These are phyloP conservation scores for Theretra japonica DNA, from an alignment of 2,888 invertebrate genomes.

Conservation along the genomic window DNA sequence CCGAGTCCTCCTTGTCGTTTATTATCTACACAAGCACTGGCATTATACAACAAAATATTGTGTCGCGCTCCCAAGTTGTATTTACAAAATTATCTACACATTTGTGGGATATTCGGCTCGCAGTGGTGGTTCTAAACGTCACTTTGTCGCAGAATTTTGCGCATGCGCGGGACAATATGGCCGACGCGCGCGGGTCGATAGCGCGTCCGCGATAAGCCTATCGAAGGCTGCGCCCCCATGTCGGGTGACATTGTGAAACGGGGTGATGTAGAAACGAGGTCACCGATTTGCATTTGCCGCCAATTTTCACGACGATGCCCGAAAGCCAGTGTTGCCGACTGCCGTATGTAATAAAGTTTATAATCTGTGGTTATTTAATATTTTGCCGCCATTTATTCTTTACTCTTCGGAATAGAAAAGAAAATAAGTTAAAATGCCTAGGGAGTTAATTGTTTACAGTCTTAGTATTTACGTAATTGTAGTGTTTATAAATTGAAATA, in stretches of 20 bases:
- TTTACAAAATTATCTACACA: conserved; percentile 73
- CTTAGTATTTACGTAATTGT: conserved; percentile 32
- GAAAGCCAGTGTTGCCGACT: conserved; percentile 36
- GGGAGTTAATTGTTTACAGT: too few species aligned
- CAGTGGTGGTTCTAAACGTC: conserved; percentile 71
- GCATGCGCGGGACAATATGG: conserved; percentile 67
- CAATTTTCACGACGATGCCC: conserved; percentile 59
- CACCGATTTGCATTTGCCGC: conserved; percentile 72
- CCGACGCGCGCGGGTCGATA: conserved; percentile 68
- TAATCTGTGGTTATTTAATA: neutral
- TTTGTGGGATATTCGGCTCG: conserved; percentile 58
- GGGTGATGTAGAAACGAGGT: conserved; percentile 77
- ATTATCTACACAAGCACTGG: conserved; percentile 16
- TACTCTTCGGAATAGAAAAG: neutral
- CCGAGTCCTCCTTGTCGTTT: neutral
- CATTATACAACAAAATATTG: conserved; percentile 27
- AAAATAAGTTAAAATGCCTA: too few species aligned
- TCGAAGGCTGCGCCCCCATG: conserved; percentile 73
- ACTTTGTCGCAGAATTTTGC: conserved; percentile 74
- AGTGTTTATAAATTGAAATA: conserved; percentile 23
- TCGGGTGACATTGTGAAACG: conserved; percentile 71
- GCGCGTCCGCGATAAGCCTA: conserved; percentile 64
- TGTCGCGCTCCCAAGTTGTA: conserved; percentile 42
- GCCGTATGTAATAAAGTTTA: conserved; percentile 11
- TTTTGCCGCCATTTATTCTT: neutral